Evolutionary conservation across 2,888 invertebrate genomes (phyloP).

Genomic region (Microctonus brassicae): DNA sequence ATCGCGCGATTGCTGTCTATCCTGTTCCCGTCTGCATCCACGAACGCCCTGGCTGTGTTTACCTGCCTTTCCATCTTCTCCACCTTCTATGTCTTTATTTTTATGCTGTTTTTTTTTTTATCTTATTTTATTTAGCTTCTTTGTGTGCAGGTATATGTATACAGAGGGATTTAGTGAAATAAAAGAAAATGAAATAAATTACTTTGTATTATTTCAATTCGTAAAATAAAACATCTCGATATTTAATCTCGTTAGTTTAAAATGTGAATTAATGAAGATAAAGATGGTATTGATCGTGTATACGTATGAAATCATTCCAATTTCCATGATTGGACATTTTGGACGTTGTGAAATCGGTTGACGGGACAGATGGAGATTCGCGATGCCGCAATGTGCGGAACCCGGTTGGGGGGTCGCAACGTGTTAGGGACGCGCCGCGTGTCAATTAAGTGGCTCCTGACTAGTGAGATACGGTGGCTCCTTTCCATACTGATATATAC

Average conservation of each 20-base stretch:
- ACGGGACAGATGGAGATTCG: constrained; percentile 65
- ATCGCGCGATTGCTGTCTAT: constrained; percentile 35
- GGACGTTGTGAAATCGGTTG: constrained; percentile 26
- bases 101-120: constrained; percentile 27
- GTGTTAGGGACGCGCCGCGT: constrained; percentile 68
- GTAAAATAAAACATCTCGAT: neutral
- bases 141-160: too few relatives aligned
- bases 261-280: neutral
- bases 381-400: constrained; percentile 54
- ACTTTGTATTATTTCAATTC: too few relatives aligned
- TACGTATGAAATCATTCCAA: constrained; percentile 45
- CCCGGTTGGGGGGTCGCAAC: constrained; percentile 67
- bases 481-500: constrained; percentile 62
- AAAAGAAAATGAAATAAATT: neutral
- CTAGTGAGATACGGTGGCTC: constrained; percentile 67
- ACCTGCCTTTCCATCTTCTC: constrained; percentile 38
- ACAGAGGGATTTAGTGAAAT: too few relatives aligned
- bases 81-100: constrained; percentile 28
- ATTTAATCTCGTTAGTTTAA: neutral
- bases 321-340: constrained; percentile 54
- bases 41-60: constrained; percentile 52
- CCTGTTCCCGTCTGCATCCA: constrained; percentile 43
- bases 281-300: neutral
- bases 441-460: constrained; percentile 69
- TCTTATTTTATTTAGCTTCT: too few relatives aligned